Base-by-base conservation (phyloP, 92 coral and sea anemone species). In the Palythoa heliodiscus region DNA sequence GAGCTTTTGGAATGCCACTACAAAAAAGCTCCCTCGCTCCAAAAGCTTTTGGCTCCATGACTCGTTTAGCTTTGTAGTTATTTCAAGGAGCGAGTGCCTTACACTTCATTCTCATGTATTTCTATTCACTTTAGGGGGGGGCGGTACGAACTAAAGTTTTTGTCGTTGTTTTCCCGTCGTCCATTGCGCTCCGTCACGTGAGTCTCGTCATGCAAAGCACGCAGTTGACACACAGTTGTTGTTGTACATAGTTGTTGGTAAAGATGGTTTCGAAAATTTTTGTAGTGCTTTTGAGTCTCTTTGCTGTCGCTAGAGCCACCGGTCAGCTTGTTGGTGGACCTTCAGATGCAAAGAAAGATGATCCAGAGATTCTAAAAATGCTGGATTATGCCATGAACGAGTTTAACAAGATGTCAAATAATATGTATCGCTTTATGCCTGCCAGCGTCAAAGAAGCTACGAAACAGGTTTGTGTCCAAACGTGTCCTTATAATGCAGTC, bases 331-430 rank as follows among this genome's bases (percentile, higher is more conserved):
- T 39, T 35, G 97, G 97, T 63, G 95, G 92, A 82, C 82, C 92
- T 76, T 70, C 83, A 40, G 90, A 96, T n/a, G 85, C 88, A 58
- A 84, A 81, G 69, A 71, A 71, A 54, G 91, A 96, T 53, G 98
- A 96, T 55, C 92, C 98, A 70, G 95, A 89, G 48, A 78, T 96
- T 11, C 83, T 91, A 40, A 86, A 90, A 75, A 93, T 93, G 22
- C 47, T 94, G 23, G 92, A 86, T 71, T 94, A 87, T 72, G 98
- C 98, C 53, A 88, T 96, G 93, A 89, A 94, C 29, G 83, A 83
- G 77, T 91, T 89, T 54, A 96, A 96, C 82, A 83, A 76, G 74
- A 83, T 90, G 87, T 95, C 97, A 50, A 96, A 96, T 93, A 96
- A 92, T 93, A 22, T 90, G 76, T 96, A 94, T 67, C 98, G 96